phyloP scores from a whole-genome alignment of 2,797 vertebrate genomes.

The Adrianichthys oophorus region DNA sequence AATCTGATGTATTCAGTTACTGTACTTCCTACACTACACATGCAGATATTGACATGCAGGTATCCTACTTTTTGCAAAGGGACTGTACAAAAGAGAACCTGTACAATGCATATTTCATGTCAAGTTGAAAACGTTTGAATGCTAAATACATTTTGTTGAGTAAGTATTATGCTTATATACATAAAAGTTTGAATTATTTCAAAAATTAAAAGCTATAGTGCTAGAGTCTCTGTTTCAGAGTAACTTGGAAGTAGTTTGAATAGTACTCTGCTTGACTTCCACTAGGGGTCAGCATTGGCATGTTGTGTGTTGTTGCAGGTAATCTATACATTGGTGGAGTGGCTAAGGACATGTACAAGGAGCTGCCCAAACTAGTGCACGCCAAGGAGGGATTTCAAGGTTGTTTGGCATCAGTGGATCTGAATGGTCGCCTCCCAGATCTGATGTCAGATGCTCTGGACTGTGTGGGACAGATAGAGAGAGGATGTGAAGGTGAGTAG shows the following conservation, averaged over 20 bases:
- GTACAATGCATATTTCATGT: no score
- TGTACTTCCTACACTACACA: no score
- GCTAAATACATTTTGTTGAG: no score
- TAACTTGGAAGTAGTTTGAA: neutral
- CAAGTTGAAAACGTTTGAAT: no score
- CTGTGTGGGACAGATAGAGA: conserved; percentile 95
- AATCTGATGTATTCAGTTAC: no score
- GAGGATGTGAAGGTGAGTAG: conserved; percentile 93
- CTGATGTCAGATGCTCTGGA: conserved; percentile 93
- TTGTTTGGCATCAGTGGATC: conserved; percentile 92
- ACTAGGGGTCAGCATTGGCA: conserved; percentile 68
- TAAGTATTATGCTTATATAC: no score
- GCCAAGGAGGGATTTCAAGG: conserved; percentile 97
- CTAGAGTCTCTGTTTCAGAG: no score
- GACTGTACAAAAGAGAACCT: no score
- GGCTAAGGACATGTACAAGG: conserved; percentile 92
- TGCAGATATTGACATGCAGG: no score
- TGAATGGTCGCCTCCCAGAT: conserved; percentile 94
- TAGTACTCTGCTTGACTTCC: conserved; percentile 25
- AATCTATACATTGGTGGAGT: conserved; percentile 93
- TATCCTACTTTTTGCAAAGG: no score
- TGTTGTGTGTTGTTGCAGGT: conserved; percentile 73
- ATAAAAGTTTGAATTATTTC: no score
- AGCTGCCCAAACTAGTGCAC: conserved; percentile 92
- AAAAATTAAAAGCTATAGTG: no score